Conservation (phyloP, 2,888 invertebrate genomes). For the Nomada goodeniana region DNA sequence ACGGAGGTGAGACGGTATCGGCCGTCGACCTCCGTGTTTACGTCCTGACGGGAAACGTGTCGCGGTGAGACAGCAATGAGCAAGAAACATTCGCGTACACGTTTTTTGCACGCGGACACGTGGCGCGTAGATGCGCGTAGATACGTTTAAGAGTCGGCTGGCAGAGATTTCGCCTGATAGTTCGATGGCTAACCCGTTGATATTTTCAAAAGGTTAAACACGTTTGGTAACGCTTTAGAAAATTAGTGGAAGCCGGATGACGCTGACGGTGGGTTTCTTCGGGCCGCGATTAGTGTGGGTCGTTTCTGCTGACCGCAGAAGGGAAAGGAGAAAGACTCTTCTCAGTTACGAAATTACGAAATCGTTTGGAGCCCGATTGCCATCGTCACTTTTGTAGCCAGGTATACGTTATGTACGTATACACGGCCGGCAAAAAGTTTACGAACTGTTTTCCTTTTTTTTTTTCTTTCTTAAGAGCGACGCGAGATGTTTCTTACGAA, state of each 20-base stretch:
- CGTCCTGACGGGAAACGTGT: neutral
- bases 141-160: neutral
- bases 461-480: too few species aligned
- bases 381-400: neutral
- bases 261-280: conserved; percentile 3
- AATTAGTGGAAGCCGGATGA: conserved; percentile 4
- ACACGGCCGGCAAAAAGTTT: too few species aligned
- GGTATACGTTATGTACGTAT: neutral
- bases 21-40: conserved; percentile 42
- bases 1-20: neutral
- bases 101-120: neutral
- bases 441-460: too few species aligned
- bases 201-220: neutral
- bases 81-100: neutral
- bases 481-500: too few species aligned
- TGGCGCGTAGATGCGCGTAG: neutral
- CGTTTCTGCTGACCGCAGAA: neutral
- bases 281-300: neutral
- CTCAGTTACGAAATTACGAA: conserved; percentile 19
- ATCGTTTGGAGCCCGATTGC: neutral
- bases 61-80: neutral
- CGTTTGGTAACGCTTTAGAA: neutral
- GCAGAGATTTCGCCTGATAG: neutral
- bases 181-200: neutral
- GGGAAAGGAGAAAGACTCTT: conserved; percentile 5